Evolutionary conservation across 2,113 vertebrate species (phyloP).

Genomic region (Urocolius indicus): DNA sequence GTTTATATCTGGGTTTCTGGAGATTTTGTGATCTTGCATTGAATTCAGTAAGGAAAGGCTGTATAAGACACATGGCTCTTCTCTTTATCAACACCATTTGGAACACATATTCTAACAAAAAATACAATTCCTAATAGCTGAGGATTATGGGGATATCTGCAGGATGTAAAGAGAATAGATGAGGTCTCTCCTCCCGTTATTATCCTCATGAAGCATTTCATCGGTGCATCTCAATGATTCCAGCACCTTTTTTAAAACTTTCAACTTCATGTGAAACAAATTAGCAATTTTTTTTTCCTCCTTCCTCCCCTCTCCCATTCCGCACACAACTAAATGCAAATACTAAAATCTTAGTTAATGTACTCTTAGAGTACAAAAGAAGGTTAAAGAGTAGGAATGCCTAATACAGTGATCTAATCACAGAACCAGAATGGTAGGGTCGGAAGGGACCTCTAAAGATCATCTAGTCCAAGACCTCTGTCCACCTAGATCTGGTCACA

Average conservation of each 20-base stretch:
- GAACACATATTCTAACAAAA: conserved; percentile 1
- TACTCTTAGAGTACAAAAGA: neutral
- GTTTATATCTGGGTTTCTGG: conserved; percentile 8
- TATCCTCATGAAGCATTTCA: neutral
- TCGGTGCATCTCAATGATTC: neutral
- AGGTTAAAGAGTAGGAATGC: neutral
- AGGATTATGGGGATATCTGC: neutral
- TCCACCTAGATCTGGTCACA: too few species aligned
- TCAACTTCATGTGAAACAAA: neutral
- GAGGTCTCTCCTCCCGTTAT: neutral
- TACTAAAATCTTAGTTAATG: neutral
- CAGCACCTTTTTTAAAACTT: neutral
- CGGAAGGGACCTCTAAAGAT: too few species aligned
- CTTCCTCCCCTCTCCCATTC: neutral
- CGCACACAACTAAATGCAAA: neutral
- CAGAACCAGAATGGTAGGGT: too few species aligned
- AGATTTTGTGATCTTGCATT: neutral
- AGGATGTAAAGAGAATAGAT: neutral
- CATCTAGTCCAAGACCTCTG: too few species aligned
- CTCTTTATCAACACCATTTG: neutral
- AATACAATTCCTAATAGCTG: neutral
- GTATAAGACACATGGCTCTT: neutral
- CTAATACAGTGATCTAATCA: neutral
- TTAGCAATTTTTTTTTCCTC: neutral
- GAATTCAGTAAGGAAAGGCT: neutral